These are phyloP conservation scores for Gymnogyps californianus DNA, from an alignment of 2,113 vertebrate species.

Conservation along the genomic window DNA sequence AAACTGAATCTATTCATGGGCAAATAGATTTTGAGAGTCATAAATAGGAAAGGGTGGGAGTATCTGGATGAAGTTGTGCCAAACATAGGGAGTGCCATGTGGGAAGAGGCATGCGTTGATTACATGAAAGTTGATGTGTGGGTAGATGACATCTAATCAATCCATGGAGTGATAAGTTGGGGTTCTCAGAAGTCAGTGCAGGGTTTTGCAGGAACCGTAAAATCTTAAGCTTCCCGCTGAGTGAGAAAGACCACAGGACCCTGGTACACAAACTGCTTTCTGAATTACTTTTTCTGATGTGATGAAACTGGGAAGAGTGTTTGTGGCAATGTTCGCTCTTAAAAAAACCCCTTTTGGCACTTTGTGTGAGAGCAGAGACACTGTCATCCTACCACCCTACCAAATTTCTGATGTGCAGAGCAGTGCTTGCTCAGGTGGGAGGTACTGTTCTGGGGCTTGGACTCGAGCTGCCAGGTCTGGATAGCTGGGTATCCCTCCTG, in stretches of 20 bases:
- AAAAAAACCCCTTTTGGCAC: neutral
- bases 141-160: conserved; percentile 45
- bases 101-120: conserved; percentile 14
- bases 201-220: neutral
- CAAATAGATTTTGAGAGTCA: conserved; percentile 42
- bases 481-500: neutral
- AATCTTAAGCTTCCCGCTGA: neutral
- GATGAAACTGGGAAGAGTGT: neutral
- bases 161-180: neutral
- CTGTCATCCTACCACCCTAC: neutral
- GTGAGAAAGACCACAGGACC: neutral
- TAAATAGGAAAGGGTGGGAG: conserved; percentile 60
- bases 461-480: neutral
- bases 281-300: neutral
- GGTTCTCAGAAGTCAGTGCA: neutral
- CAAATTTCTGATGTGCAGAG: neutral
- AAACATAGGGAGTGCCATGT: conserved; percentile 41
- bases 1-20: neutral
- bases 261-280: neutral
- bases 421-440: neutral
- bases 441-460: neutral
- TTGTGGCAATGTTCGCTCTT: neutral
- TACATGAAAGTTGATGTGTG: conserved; percentile 17
- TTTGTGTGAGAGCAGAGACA: neutral
- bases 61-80: conserved; percentile 45